Base-by-base conservation (phyloP, 2,113 vertebrate genomes). In the Delphinus delphis region DNA sequence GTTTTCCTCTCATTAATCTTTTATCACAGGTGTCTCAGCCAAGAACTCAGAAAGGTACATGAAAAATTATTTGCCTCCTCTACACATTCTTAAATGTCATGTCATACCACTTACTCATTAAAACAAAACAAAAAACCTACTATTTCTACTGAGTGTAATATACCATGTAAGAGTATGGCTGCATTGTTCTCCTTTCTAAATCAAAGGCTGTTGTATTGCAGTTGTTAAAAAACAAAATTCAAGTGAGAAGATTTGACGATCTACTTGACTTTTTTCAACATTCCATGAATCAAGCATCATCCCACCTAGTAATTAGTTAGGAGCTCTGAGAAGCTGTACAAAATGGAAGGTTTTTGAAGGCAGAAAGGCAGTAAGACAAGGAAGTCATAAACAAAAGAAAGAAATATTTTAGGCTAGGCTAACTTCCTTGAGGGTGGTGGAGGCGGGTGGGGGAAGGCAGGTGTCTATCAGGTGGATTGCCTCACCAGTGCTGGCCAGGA, bases 111-210 rank as follows among this genome's bases (percentile, higher is more conserved):
- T 90, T 26, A 71, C 41, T 86, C 55, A 82, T 63, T 55, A 85
- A 91, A 95, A 90, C 53, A 31, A 80, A 65, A 23, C 20, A 33
- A 21, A 44, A 26, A 25, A 70, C 12, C 20, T 73, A 60, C 38
- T 71, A 47, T 36, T 88, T 92, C 53, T 88, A 93, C 47, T 83
- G 60, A 70, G 50, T 94, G 63, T 58, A 90, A 77, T 28, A 77
- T 31, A 60, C 38, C 10, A 70, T 74, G 18, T 47, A 63, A 85
- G 60, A 53, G 23, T 74, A 17, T 67, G 50, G 47, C 9, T 74
- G 6, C 25, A 88, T n/a, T 93, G 17, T 58, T 83, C 95, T 84
- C 21, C 53, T 82, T 96, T 95, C 67, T 85, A 96, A 63, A 83
- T 80, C 36, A 96, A 53, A 88, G 63, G 53, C 6, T 88, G 26